These are phyloP conservation scores for Drosophila anceps DNA, from an alignment of 2,888 invertebrate genomes.

Conservation along the genomic window DNA sequence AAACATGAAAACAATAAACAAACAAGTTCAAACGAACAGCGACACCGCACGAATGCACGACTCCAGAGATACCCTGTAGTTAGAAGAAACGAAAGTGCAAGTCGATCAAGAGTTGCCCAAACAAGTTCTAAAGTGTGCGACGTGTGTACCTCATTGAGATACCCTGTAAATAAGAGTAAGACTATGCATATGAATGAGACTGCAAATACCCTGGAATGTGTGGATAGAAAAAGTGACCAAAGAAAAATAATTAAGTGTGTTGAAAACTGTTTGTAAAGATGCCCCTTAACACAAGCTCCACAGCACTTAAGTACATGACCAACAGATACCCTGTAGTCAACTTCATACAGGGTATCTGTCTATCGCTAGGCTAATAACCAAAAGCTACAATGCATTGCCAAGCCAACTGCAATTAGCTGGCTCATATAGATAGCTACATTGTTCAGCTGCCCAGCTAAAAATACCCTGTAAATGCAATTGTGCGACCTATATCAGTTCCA, in stretches of 20 bases:
- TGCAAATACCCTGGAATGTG: not conserved
- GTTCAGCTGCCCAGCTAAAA: not conserved
- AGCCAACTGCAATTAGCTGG: not conserved
- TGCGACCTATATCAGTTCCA: not conserved
- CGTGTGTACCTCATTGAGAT: not conserved
- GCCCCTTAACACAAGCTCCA: not conserved
- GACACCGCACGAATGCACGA: not conserved
- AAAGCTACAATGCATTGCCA: not conserved
- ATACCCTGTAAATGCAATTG: not conserved
- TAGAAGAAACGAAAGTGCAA: not conserved
- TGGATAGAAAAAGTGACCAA: not conserved
- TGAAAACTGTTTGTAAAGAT: not conserved
- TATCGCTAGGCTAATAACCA: not conserved
- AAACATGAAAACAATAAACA: constrained; percentile 23
- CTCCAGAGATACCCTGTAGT: constrained; percentile 22
- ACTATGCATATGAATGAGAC: not conserved
- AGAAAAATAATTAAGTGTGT: not conserved
- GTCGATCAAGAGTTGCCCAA: not conserved
- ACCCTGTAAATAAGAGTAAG: not conserved
- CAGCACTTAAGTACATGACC: not conserved
- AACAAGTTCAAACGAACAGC: constrained; percentile 15
- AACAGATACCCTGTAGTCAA: not conserved
- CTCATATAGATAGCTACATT: not conserved
- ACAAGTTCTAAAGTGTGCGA: not conserved
- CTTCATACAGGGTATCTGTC: constrained; percentile 7